Evolutionary conservation across 2,113 vertebrate genomes (phyloP), one percentile per base, ranked within the genome.

Genomic region (Scopus umbretta): DNA sequence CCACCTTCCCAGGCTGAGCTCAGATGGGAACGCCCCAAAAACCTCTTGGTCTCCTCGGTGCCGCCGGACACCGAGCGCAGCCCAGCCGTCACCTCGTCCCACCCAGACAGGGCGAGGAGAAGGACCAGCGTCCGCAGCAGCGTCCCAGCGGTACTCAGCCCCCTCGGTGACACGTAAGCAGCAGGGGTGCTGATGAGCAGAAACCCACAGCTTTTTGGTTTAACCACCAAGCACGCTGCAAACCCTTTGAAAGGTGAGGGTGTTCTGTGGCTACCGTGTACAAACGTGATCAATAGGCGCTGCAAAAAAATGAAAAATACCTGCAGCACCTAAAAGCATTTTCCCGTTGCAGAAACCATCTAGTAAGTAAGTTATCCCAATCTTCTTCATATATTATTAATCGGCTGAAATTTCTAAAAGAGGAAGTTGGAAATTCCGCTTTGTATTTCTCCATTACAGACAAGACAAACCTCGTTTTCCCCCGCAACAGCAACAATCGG

Each of bases 201-300:
- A 47, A 73, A 34, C 16, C 16, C 20, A 30, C 38, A 23, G 58
- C 15, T 50, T 43, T 63, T 29, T 4, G 67, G 34, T 43, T n/a
- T 25, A 20, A 49, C 11, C 62, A 25, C n/a, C n/a, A 61, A 11
- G n/a, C 58, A 16, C 14, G 22, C 10, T 8, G 30, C 49, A 10
- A 50, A 43, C 1, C 1, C 55, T 25, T 16, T 7, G 32, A 23
- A 16, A n/a, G 9, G 26, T 2, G 21, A 50, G 40, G 40, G 47
- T 1, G 8, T 12, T 19, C 58, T 2, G 13, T 1, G 20, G 61
- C 22, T 23, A 15, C 56, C 6, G 0, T 3, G 18, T 21, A 29
- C 40, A 62, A 53, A 53, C 4, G 3, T 1, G 6, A 50, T 38
- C 52, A 34, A 38, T 4, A 38, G 34, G 38, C 34, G 43, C 4